Base-by-base conservation (phyloP, 2,797 vertebrate species). In the Danio choprae region DNA sequence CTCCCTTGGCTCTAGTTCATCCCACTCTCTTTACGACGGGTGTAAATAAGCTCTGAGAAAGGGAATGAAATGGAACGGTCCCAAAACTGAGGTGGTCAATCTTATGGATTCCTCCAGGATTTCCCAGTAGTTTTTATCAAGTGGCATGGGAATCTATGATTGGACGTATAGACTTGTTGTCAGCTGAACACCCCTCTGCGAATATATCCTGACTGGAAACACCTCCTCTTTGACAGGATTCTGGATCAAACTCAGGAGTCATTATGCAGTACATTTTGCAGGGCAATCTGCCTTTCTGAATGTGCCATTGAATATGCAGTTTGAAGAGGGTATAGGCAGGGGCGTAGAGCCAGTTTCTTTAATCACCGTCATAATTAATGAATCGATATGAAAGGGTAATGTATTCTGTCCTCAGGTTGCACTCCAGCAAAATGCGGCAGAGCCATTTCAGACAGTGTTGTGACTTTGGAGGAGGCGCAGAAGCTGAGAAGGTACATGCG, bases 381-480 rank as follows among this genome's bases (percentile, higher is more conserved):
- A 50, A 4, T 12, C 11, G 1, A 71, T 74, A 40, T 67, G 46
- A 72, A 44, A 36, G 22, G 6, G 5, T 65, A 51, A 60, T 62
- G 29, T 20, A 44, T 80, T 76, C 36, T 6, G 79, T 78, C 81
- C 86, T 46, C 86, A 98, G 97, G 96, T 62, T 99, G 97, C 88
- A 98, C 97, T 20, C 97, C 97, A 73, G 92, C 92, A 77, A 96
- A 88, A 86, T 99, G 97, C 81, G 96, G 96, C 76, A 94, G 97
- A 64, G 96, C 95, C 0, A 88, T 98, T 84, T 94, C 90, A 0
- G 98, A 99, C 79, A 44, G 62, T 0, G 89, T 96, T 11, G 94
- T 98, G 88, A 95, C 91, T 12, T 92, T 89, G 81, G 95, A 97
- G 59, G 97, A 98, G 79, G 95, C 95, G 22, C 88, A 85, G 83